Base-by-base conservation (phyloP, 2,797 vertebrate genomes). In the Mus minutoides region DNA sequence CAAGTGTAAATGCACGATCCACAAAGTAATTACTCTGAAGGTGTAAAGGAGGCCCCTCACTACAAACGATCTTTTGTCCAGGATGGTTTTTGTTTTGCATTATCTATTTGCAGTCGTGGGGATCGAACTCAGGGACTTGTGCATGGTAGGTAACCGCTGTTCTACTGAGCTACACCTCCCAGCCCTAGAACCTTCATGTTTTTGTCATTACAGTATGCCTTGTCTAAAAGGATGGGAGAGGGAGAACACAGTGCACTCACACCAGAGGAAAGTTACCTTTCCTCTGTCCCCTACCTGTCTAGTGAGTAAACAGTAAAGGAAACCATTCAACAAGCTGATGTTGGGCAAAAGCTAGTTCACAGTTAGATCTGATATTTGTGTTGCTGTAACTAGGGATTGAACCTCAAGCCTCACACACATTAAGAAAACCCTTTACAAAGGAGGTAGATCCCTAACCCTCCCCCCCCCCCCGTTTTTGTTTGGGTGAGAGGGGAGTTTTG, bases 181-280 rank as follows among this genome's bases (percentile, higher is more conserved):
- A 71, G 60, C 46, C 60, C 26, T 69, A 40, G 49, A 40, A 90
- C 88, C 49, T 56, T 90, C 46, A 87, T 52, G 91, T 87, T 87
- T 19, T 75, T 73, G 16, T 83, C 64, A 52, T 91, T 94, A 92
- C 29, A n/a, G 34, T 94, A 54, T 89, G 49, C 13, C n/a, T 88
- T 88, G 40, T 71, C 85, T 43, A 85, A 64, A 60, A 75, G 80
- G 77, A 52, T 29, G 17, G n/a, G 10, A 34, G 43, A 69, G 21
- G 17, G 52, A 11, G 21, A 40, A 43, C 14, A 13, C 4, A 34
- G 7, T 89, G 37, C 31, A 19, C 37, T 93, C 82, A 77, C 52
- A 56, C 77, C 56, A 88, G 22, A 91, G 89, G 29, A 67, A 86
- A 91, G 26, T 69, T 85, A 60, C 91, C n/a, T 94, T 92, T 77